phyloP scores from a whole-genome alignment of 2,113 vertebrate species.

The Alethe castanea region DNA sequence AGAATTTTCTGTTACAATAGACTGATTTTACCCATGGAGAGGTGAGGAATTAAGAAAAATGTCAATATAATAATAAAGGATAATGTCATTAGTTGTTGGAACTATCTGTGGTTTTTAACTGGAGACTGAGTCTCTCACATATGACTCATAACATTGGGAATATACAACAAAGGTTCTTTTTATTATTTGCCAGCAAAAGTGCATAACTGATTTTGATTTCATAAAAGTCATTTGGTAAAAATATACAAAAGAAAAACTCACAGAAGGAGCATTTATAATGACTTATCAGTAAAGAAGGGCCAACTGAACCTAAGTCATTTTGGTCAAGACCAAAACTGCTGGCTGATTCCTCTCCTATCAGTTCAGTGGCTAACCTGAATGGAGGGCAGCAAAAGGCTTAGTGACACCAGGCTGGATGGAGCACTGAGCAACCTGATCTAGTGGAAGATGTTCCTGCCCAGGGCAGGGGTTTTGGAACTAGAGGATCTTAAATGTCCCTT shows the following conservation, averaged over 20 bases:
- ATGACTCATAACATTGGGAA: neutral
- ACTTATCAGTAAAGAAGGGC: neutral
- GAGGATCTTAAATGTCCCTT: neutral
- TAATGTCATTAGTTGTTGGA: neutral
- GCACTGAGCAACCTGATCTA: neutral
- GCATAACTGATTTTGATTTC: neutral
- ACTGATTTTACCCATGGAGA: neutral
- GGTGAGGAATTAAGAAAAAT: neutral
- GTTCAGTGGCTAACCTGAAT: neutral
- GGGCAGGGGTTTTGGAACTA: neutral
- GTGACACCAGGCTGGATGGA: neutral
- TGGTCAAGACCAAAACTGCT: neutral
- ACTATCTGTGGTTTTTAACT: neutral
- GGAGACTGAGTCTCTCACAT: neutral
- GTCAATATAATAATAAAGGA: neutral
- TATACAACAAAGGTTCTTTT: neutral
- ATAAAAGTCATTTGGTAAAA: neutral
- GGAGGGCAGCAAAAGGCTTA: neutral
- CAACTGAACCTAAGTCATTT: neutral
- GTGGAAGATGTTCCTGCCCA: neutral
- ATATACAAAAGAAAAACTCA: neutral
- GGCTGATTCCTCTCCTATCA: accelerated
- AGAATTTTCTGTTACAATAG: neutral
- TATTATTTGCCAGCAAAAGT: neutral
- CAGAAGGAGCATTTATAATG: neutral